Evolutionary conservation across 1,140 invertebrate species (phyloP).

Genomic region (Euura saliciscinereae): DNA sequence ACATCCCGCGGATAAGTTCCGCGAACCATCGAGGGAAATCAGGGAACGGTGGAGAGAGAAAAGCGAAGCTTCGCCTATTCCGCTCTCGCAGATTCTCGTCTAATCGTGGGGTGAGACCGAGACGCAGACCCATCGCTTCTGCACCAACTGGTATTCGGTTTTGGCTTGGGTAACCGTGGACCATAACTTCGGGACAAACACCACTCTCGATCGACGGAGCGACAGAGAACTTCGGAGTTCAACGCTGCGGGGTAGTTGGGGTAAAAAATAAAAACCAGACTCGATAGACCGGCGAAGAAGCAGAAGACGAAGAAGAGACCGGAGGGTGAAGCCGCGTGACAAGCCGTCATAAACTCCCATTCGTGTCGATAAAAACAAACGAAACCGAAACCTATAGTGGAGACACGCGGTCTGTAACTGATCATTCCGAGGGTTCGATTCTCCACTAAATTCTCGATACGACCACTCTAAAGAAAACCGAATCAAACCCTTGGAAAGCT

Average conservation of each 20-base stretch:
- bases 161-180: not conserved
- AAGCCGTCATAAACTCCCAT: conserved; percentile 42
- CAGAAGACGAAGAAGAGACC: not conserved
- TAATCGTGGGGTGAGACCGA: not conserved
- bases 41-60: too few relatives aligned
- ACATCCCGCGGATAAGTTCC: too few relatives aligned
- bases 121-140: not conserved
- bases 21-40: too few relatives aligned
- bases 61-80: too few relatives aligned
- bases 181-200: conserved; percentile 2
- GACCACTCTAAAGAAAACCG: not conserved
- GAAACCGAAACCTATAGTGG: not conserved
- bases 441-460: conserved; percentile 21
- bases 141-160: not conserved
- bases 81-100: too few relatives aligned
- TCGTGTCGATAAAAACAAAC: conserved; percentile 43
- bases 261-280: not conserved
- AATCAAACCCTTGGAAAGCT: not conserved
- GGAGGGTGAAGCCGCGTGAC: conserved; percentile 23
- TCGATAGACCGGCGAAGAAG: not conserved
- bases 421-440: conserved; percentile 39
- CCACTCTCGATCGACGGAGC: not conserved
- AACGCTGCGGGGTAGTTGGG: not conserved
- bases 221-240: not conserved
- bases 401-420: conserved; percentile 21